These are phyloP conservation scores for Sebastes diploproa DNA, from an alignment of 2,797 vertebrate genomes.

Conservation along the genomic window DNA sequence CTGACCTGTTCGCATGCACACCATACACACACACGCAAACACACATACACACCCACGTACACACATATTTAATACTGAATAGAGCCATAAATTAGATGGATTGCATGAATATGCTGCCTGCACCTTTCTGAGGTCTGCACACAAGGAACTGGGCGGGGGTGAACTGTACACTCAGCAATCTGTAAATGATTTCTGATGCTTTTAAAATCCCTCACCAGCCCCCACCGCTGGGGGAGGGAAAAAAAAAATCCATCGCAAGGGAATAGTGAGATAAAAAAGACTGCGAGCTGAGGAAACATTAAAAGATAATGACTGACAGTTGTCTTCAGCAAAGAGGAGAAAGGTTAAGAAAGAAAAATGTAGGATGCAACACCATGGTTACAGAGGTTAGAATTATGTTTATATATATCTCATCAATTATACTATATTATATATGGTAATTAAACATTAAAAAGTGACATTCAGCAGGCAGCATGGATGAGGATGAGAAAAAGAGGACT, in stretches of 20 bases:
- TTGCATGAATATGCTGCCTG: slow-evolving; percentile 63
- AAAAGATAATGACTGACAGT: slow-evolving; percentile 60
- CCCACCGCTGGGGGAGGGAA: slow-evolving; percentile 16
- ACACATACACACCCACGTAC: neutral
- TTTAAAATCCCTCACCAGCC: slow-evolving; percentile 59
- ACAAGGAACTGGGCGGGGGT: slow-evolving; percentile 32
- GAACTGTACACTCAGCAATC: slow-evolving; percentile 72
- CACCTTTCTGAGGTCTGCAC: slow-evolving; percentile 49
- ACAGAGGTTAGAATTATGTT: neutral
- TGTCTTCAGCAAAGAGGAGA: slow-evolving; percentile 20
- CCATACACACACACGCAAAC: neutral
- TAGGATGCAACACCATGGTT: neutral
- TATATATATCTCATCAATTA: slow-evolving; percentile 9
- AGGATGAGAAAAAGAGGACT: neutral
- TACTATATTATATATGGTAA: neutral
- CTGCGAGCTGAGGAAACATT: slow-evolving; percentile 36
- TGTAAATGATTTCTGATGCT: slow-evolving; percentile 75
- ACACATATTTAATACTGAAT: slow-evolving; percentile 57
- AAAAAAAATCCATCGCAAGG: slow-evolving; percentile 42
- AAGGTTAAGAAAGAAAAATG: neutral
- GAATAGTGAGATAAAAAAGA: slow-evolving; percentile 62
- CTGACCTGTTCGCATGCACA: slow-evolving; percentile 31
- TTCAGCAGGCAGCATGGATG: neutral
- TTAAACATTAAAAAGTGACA: slow-evolving; percentile 26
- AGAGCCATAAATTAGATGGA: slow-evolving; percentile 62